Base-by-base conservation (phyloP, 2,797 vertebrate species). In the Neoniphon sammara region DNA sequence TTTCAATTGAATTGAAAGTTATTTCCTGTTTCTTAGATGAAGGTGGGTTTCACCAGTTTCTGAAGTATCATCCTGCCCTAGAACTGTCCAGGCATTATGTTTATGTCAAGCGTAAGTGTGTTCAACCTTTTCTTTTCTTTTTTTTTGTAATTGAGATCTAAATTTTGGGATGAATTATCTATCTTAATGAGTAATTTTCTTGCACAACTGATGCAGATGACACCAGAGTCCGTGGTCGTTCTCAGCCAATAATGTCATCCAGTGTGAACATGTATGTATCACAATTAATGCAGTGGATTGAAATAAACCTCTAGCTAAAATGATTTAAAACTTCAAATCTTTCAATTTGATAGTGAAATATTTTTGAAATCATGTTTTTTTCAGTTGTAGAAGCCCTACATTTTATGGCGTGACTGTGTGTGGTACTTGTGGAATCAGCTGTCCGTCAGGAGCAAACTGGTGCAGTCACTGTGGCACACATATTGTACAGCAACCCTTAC, bases 21-120 rank as follows among this genome's bases (percentile, higher is more conserved):
- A 56, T 67, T 60, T 58, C 34, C 2, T 80, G n/a, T 70, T 25
- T 67, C 23, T 4, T 62, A 94, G 94, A 83, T 61, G 85, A 82
- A 36, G 93, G 93, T 81, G 91, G 93, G 0, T 59, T 94, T 9
- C 12, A 75, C 2, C 46, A 20, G 10, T 94, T 93, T 85, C 70
- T 94, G n/a, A 72, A 71, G 4, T 84, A 55, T 55, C 93, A 94
- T 55, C 91, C 93, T 11, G 82, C 72, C n/a, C 78, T 94, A 36
- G 74, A 80, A 25, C 20, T 93, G 34, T 23, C 34, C 4, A 7
- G 0, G 6, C n/a, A 85, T 49, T 56, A 85, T 36, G 67, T 92
- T 66, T 75, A 78, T 78, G 72, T 91, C 12, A 93, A 88, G 58
- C 0, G 92, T 94, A 65, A 87, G 92, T 89, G 30, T 47, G 10